Evolutionary conservation across 1,140 invertebrate genomes (phyloP), one percentile per base, ranked within the genome.

Genomic region (Drosophila orena): DNA sequence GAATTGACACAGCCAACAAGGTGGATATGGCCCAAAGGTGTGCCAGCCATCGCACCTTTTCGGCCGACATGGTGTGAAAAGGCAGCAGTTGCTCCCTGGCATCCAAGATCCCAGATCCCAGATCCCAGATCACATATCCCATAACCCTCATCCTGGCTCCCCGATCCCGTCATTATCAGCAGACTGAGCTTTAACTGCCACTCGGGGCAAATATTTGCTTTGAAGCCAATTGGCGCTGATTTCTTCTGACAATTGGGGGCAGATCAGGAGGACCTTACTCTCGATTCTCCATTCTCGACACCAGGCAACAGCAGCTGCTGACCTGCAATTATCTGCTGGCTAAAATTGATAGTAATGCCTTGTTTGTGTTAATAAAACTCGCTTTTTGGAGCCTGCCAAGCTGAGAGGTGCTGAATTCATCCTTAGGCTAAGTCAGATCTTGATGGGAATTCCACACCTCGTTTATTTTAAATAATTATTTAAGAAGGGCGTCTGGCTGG

Each of bases 161-260:
- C 5, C 12, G 2, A 27, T 86, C 83, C 83, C 79, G 83, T 88
- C 83, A 88, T 88, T 88, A 88, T 53, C 49, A 30, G 44, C 69
- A n/a, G 57, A 35, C 57, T 81, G 78, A 68, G 74, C 60, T 75
- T 60, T 62, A 55, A 58, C 68, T 80, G 79, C 84, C 75, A 88
- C 84, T 79, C 81, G 64, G 52, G 84, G 84, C 85, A 89, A 89
- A 89, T 89, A 89, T 89, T 89, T 89, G 84, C 81, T 89, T 89
- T 89, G 85, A 89, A 65, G 85, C 72, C 84, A 89, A 89, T 89
- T 89, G 78, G 64, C 80, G 85, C 69, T 89, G 84, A 89, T 89
- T 89, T 84, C 77, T 89, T 84, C 60, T 55, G 84, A 88, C 83
- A 88, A 75, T 68, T 66, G 72, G 56, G 46, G 37, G 38, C 50